Evolutionary conservation across 2,888 invertebrate species (phyloP).

Genomic region (Altica lythri): DNA sequence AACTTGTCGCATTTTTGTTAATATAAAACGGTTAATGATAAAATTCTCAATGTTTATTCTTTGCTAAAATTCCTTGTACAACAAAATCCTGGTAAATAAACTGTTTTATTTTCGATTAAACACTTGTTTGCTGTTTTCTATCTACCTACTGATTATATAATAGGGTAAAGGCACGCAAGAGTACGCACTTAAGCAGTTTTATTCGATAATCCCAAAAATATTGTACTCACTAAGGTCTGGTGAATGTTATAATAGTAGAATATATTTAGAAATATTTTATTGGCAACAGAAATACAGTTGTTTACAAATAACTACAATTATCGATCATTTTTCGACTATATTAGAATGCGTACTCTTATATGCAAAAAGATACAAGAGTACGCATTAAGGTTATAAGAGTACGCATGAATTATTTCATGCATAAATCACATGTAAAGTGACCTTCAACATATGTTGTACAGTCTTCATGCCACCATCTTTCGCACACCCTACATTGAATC

Average conservation of each 20-base stretch:
- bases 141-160: no score
- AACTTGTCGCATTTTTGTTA: no score
- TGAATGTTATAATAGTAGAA: constrained; percentile 1
- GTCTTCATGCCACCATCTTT: constrained; percentile 14
- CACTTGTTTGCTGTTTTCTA: no score
- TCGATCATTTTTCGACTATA: constrained; percentile 1
- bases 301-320: constrained; percentile 9
- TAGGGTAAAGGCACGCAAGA: constrained; percentile 2
- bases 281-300: constrained; percentile 5
- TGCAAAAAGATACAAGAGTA: not conserved
- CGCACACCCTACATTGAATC: constrained; percentile 6
- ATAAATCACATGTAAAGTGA: constrained; percentile 9
- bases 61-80: no score
- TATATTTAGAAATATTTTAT: constrained; percentile 5
- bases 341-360: constrained; percentile 5
- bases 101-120: no score
- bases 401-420: constrained; percentile 5
- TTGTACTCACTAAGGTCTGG: constrained; percentile 2
- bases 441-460: constrained; percentile 11
- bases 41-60: no score
- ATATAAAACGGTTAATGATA: no score
- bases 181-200: constrained; percentile 4
- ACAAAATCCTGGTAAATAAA: no score
- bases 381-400: not conserved
- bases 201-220: not conserved